Evolutionary conservation across 1,140 invertebrate species (phyloP).

Genomic region (Drosophila carrolli): DNA sequence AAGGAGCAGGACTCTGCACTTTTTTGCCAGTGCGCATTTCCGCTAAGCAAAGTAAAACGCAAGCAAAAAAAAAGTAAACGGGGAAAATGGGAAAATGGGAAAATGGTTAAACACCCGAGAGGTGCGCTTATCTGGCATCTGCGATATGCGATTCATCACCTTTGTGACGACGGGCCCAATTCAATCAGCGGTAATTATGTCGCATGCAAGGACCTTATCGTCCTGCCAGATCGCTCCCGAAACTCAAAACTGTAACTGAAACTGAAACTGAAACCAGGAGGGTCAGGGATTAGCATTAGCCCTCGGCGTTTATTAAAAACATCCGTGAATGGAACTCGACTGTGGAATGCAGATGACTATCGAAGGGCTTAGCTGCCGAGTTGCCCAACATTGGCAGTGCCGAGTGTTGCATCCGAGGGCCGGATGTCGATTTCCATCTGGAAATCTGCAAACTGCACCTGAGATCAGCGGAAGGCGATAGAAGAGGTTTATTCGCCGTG

Average conservation of each 20-base stretch:
- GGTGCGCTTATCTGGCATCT: conserved; percentile 42
- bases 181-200: conserved; percentile 77
- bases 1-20: conserved; percentile 24
- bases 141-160: conserved; percentile 64
- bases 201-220: conserved; percentile 56
- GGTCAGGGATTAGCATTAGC: conserved; percentile 26
- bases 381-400: conserved; percentile 1
- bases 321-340: conserved; percentile 6
- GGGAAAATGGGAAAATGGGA: background rate
- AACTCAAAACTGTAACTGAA: conserved; percentile 10
- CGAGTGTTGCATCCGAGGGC: background rate
- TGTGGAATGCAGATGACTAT: conserved; percentile 12
- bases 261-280: conserved; percentile 10
- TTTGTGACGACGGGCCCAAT: conserved; percentile 54
- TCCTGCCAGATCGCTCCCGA: conserved; percentile 23
- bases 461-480: conserved; percentile 7
- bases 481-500: background rate
- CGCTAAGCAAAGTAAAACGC: conserved; percentile 30
- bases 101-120: conserved; percentile 3
- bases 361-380: conserved; percentile 12
- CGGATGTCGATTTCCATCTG: conserved; percentile 30
- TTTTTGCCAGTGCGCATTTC: conserved; percentile 43
- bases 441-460: conserved; percentile 1
- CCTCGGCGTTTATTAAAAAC: conserved; percentile 41
- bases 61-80: background rate